A percentile compares a stretch with the other conserved stretches of the same genome.
Conservation (phyloP, 1,140 invertebrate species). For the Trichonephila inaurata region DNA sequence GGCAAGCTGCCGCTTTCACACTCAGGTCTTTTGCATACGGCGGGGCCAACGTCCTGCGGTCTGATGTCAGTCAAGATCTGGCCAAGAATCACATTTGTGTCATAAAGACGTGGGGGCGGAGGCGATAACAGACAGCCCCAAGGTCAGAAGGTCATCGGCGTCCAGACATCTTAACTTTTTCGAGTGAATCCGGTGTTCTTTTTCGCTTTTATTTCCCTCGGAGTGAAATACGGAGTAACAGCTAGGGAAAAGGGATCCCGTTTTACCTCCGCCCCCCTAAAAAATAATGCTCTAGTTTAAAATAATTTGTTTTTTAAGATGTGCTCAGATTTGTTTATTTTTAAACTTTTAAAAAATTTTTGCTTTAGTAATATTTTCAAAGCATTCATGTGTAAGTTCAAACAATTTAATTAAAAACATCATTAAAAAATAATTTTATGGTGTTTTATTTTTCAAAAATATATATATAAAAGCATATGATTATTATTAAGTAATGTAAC, state of each 20-base stretch:
- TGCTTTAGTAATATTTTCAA: too few species aligned
- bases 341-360: too few species aligned
- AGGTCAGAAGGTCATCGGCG: constrained; percentile 62
- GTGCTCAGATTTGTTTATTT: too few species aligned
- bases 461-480: too few species aligned
- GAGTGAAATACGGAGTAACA: neutral
- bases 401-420: too few species aligned
- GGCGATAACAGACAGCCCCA: constrained; percentile 63
- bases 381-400: too few species aligned
- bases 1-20: neutral
- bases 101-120: constrained; percentile 62
- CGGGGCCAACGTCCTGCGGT: constrained; percentile 44
- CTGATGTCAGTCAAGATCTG: constrained; percentile 62
- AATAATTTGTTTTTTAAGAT: too few species aligned
- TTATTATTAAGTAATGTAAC: too few species aligned
- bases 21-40: constrained; percentile 42
- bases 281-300: too few species aligned
- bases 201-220: neutral
- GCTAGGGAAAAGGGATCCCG: neutral
- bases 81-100: constrained; percentile 53
- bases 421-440: too few species aligned
- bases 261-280: too few species aligned
- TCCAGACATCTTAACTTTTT: constrained; percentile 63
- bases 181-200: constrained; percentile 7
- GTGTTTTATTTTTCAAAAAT: too few species aligned